A percentile compares a stretch with the other conserved stretches of the same genome.
Evolutionary conservation across 2,888 invertebrate genomes (phyloP).

Genomic region (Trimorus sp.): DNA sequence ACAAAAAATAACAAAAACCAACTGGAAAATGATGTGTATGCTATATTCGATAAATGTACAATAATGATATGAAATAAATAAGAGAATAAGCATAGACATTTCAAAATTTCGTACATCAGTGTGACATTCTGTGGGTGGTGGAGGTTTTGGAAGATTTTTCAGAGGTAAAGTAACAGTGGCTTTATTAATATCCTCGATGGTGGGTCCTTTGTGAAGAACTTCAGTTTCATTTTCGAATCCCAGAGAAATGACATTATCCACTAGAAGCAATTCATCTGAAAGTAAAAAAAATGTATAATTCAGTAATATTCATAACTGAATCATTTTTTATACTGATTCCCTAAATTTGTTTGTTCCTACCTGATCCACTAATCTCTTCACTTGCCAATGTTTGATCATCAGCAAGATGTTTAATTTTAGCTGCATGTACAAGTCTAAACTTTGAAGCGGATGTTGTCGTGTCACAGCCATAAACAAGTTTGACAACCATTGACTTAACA

Average conservation of each 20-base stretch:
- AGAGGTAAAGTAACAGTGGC: conserved; percentile 81
- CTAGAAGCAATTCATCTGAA: conserved; percentile 77
- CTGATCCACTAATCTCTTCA: conserved; percentile 74
- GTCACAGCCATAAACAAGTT: conserved; percentile 77
- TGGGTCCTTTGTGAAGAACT: conserved; percentile 81
- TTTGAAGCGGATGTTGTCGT: conserved; percentile 66
- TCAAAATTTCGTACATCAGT: conserved; percentile 81
- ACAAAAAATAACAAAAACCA: too few relatives aligned
- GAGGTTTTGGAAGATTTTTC: conserved; percentile 75
- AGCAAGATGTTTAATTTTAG: conserved; percentile 71
- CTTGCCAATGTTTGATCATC: conserved; percentile 73
- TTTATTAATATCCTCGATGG: conserved; percentile 80
- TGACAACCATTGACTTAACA: conserved; percentile 75
- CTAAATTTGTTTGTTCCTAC: conserved; percentile 59
- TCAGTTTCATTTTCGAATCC: conserved; percentile 74
- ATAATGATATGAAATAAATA: too few relatives aligned
- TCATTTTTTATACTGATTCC: neutral
- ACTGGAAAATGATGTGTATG: too few relatives aligned
- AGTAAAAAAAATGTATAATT: too few relatives aligned
- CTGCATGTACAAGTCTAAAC: conserved; percentile 75
- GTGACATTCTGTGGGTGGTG: conserved; percentile 81
- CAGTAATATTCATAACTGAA: too few relatives aligned
- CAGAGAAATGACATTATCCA: conserved; percentile 69
- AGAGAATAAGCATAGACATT: neutral
- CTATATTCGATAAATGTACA: neutral